A percentile compares a stretch with the other conserved stretches of the same genome.
Conservation (phyloP, 2,888 invertebrate species). For the Tetheella fluctuosa region DNA sequence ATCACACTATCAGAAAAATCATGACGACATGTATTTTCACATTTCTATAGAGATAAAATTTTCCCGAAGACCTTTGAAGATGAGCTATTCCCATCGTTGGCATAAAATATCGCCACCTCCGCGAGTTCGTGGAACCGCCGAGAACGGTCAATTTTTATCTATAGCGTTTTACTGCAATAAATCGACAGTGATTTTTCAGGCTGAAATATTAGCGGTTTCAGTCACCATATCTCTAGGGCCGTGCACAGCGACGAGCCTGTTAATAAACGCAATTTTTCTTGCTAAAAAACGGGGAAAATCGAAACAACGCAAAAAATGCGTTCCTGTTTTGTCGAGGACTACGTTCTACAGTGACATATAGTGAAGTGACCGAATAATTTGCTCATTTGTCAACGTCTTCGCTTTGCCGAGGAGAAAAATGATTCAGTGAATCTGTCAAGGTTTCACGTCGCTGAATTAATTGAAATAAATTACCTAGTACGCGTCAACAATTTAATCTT, state of each 20-base stretch:
- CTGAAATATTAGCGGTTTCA: constrained; percentile 70
- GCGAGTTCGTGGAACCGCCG: constrained; percentile 33
- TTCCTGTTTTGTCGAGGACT: constrained; percentile 30
- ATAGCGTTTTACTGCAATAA: constrained; percentile 65
- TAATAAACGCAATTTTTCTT: constrained; percentile 63
- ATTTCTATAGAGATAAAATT: neutral
- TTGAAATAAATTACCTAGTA: constrained; percentile 76
- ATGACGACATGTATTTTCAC: neutral
- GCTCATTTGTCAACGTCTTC: constrained; percentile 78
- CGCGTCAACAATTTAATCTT: constrained; percentile 67
- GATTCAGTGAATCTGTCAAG: constrained; percentile 78
- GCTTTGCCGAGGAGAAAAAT: constrained; percentile 74
- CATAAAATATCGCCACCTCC: constrained; percentile 46
- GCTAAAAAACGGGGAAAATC: constrained; percentile 38
- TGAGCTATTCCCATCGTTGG: constrained; percentile 17
- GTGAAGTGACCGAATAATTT: constrained; percentile 77
- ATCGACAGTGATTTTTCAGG: constrained; percentile 70
- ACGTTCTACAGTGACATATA: constrained; percentile 51
- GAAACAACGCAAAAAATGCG: constrained; percentile 39
- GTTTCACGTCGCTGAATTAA: constrained; percentile 75
- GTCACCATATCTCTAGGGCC: constrained; percentile 58
- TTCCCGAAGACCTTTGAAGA: neutral
- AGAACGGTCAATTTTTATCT: constrained; percentile 72
- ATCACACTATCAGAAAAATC: neutral
- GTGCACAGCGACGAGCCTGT: constrained; percentile 47